Conservation (phyloP, 2,113 vertebrate genomes). For the Toxotes chatareus region DNA sequence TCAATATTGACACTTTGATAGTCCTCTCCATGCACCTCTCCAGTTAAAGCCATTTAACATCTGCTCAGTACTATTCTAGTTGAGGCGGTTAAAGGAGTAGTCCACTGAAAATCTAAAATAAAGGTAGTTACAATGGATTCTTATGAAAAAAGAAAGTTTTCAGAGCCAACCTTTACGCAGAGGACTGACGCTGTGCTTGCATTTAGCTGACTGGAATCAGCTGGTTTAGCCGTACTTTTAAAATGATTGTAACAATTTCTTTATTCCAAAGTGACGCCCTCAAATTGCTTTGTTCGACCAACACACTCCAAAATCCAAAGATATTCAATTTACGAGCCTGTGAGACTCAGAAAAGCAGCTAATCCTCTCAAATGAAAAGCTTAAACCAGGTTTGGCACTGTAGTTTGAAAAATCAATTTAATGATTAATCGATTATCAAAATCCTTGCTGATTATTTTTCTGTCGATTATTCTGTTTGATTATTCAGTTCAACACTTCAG, state of each 20-base stretch:
- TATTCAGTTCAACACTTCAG: background rate
- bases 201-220: background rate
- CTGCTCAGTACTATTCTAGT: slow-evolving; percentile 50
- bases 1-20: slow-evolving; percentile 73
- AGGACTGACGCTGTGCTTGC: background rate
- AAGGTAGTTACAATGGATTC: background rate
- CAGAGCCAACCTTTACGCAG: background rate
- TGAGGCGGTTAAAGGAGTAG: background rate
- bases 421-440: background rate
- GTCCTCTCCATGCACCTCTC: slow-evolving; percentile 23
- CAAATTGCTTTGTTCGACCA: background rate
- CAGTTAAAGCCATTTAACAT: slow-evolving; percentile 48
- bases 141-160: background rate
- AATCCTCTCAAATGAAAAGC: background rate
- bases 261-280: background rate
- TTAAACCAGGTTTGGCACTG: background rate
- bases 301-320: background rate
- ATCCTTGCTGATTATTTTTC: background rate
- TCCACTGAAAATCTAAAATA: background rate
- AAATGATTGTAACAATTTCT: background rate
- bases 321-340: background rate
- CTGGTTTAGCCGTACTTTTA: background rate
- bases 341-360: background rate
- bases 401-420: background rate
- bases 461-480: background rate